Conservation (phyloP, 2,113 vertebrate genomes). For the Chaetodon auriga region DNA sequence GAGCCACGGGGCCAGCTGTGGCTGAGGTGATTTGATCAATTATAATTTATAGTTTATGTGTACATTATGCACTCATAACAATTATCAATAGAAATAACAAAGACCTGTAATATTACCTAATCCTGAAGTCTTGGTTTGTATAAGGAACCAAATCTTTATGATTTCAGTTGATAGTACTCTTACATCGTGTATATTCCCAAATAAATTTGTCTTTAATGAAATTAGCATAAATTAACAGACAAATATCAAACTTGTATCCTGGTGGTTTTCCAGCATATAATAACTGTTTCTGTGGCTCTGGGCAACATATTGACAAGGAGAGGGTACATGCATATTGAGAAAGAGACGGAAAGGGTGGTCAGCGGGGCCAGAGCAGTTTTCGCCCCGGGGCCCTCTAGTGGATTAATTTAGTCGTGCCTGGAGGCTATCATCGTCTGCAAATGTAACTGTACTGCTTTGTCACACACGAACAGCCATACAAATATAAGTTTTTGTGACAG, state of each 20-base stretch:
- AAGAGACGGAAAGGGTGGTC: neutral
- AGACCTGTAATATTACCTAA: neutral
- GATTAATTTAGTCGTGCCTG: conserved; percentile 1
- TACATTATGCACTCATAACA: neutral
- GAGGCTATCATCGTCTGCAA: neutral
- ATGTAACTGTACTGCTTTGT: neutral
- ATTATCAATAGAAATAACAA: neutral
- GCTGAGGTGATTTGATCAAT: conserved; percentile 9
- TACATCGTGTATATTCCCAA: neutral
- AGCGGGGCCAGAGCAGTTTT: neutral
- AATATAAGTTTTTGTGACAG: neutral
- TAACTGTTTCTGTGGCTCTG: neutral
- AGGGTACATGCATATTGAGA: neutral
- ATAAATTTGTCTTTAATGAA: neutral
- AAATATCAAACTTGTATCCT: neutral
- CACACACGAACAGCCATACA: conserved; percentile 2
- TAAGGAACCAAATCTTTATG: neutral
- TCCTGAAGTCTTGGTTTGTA: neutral
- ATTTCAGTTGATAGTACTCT: neutral
- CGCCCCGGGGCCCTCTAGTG: neutral
- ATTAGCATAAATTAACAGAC: neutral
- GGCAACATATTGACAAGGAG: neutral
- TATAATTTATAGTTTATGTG: neutral
- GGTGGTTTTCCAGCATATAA: neutral
- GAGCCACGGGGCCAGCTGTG: too few relatives aligned